These are phyloP conservation scores for Macrocentrus cingulum DNA, from an alignment of 1,140 invertebrate genomes.

Conservation along the genomic window DNA sequence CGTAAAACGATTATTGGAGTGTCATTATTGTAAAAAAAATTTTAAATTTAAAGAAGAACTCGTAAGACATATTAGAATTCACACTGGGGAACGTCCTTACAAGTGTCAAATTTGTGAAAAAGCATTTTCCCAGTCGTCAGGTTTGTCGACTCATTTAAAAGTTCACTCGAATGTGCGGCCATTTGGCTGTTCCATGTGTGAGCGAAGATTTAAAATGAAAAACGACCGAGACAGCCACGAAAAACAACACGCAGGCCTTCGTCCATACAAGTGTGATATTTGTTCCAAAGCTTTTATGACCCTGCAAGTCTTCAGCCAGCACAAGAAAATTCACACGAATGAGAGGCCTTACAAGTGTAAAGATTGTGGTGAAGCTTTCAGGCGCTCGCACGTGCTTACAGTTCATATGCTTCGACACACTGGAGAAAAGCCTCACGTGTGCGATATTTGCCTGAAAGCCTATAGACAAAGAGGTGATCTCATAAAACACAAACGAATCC, in stretches of 20 bases:
- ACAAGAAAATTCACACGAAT: conserved; percentile 42
- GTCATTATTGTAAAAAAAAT: conserved; percentile 39
- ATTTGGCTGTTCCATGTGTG: conserved; percentile 23
- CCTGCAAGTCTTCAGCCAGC: conserved; percentile 38
- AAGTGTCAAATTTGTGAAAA: conserved; percentile 39
- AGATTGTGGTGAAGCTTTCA: conserved; percentile 26
- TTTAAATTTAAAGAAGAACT: conserved; percentile 45
- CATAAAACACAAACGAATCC: conserved; percentile 21
- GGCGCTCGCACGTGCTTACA: conserved; percentile 19
- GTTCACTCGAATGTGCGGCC: conserved; percentile 26
- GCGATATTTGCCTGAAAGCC: conserved; percentile 25
- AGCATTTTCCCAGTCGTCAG: conserved; percentile 36
- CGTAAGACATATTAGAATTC: conserved; percentile 46
- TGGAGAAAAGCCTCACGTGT: conserved; percentile 33
- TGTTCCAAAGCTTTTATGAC: conserved; percentile 36
- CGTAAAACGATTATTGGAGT: conserved; percentile 34
- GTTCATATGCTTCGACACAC: conserved; percentile 33
- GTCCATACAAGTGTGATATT: conserved; percentile 40
- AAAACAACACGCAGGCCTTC: conserved; percentile 38
- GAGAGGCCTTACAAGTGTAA: conserved; percentile 30
- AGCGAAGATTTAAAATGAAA: conserved; percentile 20
- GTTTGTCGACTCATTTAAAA: conserved; percentile 28
- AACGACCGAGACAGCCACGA: conserved; percentile 32
- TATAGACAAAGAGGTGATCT: conserved; percentile 28
- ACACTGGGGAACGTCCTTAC: conserved; percentile 43